These are phyloP conservation scores for Blomia tropicalis DNA, from an alignment of 2,888 invertebrate genomes.

Conservation along the genomic window DNA sequence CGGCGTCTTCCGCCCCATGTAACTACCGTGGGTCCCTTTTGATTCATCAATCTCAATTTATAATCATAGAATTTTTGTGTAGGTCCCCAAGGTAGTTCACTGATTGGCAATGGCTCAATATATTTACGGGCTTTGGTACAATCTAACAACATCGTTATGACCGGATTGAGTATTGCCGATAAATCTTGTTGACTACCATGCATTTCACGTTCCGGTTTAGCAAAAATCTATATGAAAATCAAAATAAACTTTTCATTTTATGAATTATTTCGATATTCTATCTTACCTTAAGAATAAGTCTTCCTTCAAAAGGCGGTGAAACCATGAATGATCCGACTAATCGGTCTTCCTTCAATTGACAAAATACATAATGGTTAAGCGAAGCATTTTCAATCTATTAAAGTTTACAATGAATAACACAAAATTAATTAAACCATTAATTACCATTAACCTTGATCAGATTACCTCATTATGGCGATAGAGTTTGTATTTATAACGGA, in stretches of 20 bases:
- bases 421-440: no score
- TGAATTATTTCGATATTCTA: neutral
- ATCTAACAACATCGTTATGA: constrained; percentile 32
- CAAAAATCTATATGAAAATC: constrained; percentile 30
- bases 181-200: constrained; percentile 27
- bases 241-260: neutral
- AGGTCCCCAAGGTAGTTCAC: constrained; percentile 34
- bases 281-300: constrained; percentile 37
- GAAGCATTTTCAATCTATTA: constrained; percentile 30
- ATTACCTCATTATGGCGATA: constrained; percentile 32
- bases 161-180: constrained; percentile 30
- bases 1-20: constrained; percentile 32
- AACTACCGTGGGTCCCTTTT: constrained; percentile 31
- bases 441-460: no score
- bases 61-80: constrained; percentile 33
- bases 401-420: no score
- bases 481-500: constrained; percentile 34
- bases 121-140: constrained; percentile 31
- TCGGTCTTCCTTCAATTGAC: constrained; percentile 32
- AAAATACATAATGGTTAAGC: constrained; percentile 33
- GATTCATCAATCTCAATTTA: constrained; percentile 32
- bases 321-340: constrained; percentile 34
- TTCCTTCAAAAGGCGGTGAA: constrained; percentile 36
- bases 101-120: constrained; percentile 30
- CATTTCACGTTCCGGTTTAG: constrained; percentile 33